Evolutionary conservation across 2,888 invertebrate species (phyloP).

Genomic region (Trachelus stipa): DNA sequence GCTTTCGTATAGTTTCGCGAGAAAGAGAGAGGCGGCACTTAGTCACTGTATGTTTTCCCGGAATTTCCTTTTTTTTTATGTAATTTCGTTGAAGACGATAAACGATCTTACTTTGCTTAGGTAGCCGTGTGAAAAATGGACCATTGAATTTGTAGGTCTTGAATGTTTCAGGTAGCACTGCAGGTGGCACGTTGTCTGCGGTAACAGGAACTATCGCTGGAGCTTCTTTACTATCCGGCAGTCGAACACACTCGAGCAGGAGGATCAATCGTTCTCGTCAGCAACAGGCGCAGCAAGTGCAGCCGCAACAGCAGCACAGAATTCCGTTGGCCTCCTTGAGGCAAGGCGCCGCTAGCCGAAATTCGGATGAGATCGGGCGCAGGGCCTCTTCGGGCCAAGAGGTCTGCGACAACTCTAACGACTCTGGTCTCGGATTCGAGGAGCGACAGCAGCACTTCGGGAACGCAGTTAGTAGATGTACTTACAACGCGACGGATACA

Average conservation of each 20-base stretch:
- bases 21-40: not conserved
- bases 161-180: conserved; percentile 45
- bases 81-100: not conserved
- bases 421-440: conserved; percentile 89
- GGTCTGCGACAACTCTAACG: conserved; percentile 88
- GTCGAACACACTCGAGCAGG: conserved; percentile 51
- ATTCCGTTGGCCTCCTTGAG: conserved; percentile 61
- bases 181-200: conserved; percentile 52
- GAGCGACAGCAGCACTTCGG: conserved; percentile 72
- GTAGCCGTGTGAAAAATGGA: not conserved
- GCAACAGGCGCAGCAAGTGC: conserved; percentile 63
- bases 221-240: conserved; percentile 68
- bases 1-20: not conserved
- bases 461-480: conserved; percentile 36
- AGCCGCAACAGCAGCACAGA: conserved; percentile 65
- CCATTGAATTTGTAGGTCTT: not conserved
- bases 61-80: not conserved
- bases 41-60: not conserved
- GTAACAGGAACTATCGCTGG: conserved; percentile 51
- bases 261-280: conserved; percentile 69
- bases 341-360: conserved; percentile 66
- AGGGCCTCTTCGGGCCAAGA: conserved; percentile 68
- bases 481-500: not conserved
- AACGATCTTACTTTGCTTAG: not conserved
- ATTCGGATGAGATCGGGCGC: conserved; percentile 69